Evolutionary conservation across 1,140 invertebrate species (phyloP).

Genomic region (Rhopalosiphum padi): DNA sequence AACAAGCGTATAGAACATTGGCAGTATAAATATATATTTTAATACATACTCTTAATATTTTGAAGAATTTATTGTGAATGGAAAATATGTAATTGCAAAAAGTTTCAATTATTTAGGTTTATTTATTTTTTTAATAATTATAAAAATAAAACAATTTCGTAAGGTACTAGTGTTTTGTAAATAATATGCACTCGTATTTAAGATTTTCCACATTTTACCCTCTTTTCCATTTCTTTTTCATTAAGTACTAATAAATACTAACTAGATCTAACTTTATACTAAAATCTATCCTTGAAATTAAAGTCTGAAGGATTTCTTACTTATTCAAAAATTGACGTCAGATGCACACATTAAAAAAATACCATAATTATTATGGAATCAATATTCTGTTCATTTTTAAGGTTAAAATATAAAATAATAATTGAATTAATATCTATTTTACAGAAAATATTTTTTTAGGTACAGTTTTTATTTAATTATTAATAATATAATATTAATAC

Average conservation of each 20-base stretch:
- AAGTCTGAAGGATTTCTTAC: background rate
- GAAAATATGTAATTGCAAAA: background rate
- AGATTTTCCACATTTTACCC: too few species aligned
- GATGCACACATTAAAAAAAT: background rate
- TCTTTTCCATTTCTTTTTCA: too few species aligned
- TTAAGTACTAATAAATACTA: too few species aligned
- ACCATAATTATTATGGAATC: background rate
- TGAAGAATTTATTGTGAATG: background rate
- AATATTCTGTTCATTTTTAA: background rate
- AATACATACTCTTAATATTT: background rate
- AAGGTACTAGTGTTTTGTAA: background rate
- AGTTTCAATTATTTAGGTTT: background rate
- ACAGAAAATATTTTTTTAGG: too few species aligned
- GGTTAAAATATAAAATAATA: background rate
- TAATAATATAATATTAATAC: background rate
- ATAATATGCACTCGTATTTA: background rate
- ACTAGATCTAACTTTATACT: too few species aligned
- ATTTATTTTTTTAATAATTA: too few species aligned
- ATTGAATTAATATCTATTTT: background rate
- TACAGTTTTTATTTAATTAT: too few species aligned
- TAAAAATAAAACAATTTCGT: background rate
- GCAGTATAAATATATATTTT: background rate
- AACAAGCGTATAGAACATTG: background rate
- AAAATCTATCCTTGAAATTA: too few species aligned
- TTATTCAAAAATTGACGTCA: rapidly evolving